phyloP scores from a whole-genome alignment of 2,797 vertebrate species.

The Geotria australis region DNA sequence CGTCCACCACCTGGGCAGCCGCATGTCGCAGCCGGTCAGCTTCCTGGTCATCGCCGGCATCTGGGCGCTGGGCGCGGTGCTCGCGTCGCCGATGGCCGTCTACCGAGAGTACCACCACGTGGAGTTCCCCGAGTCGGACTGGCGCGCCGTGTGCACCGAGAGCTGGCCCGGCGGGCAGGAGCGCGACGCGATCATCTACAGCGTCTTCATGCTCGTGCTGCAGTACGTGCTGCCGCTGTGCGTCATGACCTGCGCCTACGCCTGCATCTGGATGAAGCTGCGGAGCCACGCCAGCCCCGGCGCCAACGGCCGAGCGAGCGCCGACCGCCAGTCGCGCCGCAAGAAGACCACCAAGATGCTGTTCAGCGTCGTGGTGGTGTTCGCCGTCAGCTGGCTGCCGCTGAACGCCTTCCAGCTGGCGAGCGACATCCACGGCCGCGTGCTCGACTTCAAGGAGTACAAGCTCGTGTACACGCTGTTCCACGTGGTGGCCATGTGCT shows the following conservation, averaged over 20 bases:
- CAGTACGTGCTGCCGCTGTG: conserved; percentile 49
- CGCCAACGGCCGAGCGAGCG: conserved; percentile 10
- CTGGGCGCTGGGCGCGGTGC: conserved; percentile 44
- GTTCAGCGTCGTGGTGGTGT: conserved; percentile 56
- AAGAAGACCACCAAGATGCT: conserved; percentile 79
- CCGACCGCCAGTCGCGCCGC: conserved; percentile 22
- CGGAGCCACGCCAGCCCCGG: conserved; percentile 28
- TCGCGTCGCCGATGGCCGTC: conserved; percentile 70
- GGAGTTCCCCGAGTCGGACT: conserved; percentile 12
- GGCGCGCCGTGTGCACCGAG: conserved; percentile 35
- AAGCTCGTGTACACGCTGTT: conserved; percentile 61
- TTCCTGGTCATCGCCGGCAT: conserved; percentile 38
- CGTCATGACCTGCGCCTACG: conserved; percentile 48
- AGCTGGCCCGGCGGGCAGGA: conserved; percentile 44
- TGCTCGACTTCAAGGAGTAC: conserved; percentile 44
- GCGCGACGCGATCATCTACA: conserved; percentile 39
- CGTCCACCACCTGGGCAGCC: conserved; percentile 53
- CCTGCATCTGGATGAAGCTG: conserved; percentile 54
- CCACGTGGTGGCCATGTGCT: conserved; percentile 65
- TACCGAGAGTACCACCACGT: conserved; percentile 54
- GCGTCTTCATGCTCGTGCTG: conserved; percentile 38
- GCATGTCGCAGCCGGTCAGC: conserved; percentile 55
- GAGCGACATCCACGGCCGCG: conserved; percentile 48
- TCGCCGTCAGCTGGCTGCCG: conserved; percentile 66
- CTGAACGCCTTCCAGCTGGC: conserved; percentile 69